Evolutionary conservation across 2,888 invertebrate genomes (phyloP).

Genomic region (Drosophila cognata): DNA sequence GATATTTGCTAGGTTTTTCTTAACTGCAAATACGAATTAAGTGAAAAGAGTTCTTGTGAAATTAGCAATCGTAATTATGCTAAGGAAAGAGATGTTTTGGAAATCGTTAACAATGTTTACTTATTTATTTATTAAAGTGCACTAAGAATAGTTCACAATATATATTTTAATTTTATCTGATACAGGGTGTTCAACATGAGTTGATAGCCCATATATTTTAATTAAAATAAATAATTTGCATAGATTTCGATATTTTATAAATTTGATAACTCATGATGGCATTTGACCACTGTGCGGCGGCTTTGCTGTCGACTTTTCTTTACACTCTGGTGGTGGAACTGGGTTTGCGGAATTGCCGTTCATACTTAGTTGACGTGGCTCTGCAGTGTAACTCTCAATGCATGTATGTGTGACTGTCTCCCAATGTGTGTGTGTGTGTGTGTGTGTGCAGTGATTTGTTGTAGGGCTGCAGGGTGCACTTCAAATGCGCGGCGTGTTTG

Average conservation of each 20-base stretch:
- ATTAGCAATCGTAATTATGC: background rate
- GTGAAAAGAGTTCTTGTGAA: too few relatives aligned
- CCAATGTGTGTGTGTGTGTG: background rate
- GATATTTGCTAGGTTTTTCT: background rate
- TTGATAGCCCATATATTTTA: background rate
- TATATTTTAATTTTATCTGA: background rate
- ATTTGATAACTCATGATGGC: too few relatives aligned
- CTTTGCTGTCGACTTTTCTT: conserved; percentile 7
- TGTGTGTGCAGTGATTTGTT: conserved; percentile 51
- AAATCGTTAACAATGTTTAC: background rate
- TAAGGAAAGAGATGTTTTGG: background rate
- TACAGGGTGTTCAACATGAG: background rate
- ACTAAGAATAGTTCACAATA: background rate
- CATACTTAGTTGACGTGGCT: conserved; percentile 37
- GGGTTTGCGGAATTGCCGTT: conserved; percentile 27
- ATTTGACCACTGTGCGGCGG: conserved; percentile 48
- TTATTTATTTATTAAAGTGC: background rate
- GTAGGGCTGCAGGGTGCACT: conserved; percentile 69
- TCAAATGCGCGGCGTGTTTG: conserved; percentile 62
- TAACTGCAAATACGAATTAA: too few relatives aligned
- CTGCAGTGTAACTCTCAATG: conserved; percentile 42
- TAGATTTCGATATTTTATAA: background rate
- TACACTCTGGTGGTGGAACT: conserved; percentile 54
- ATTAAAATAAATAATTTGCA: background rate
- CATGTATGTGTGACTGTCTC: background rate